Evolutionary conservation across 2,888 invertebrate species (phyloP).

Genomic region (Tryphoninae sp.): DNA sequence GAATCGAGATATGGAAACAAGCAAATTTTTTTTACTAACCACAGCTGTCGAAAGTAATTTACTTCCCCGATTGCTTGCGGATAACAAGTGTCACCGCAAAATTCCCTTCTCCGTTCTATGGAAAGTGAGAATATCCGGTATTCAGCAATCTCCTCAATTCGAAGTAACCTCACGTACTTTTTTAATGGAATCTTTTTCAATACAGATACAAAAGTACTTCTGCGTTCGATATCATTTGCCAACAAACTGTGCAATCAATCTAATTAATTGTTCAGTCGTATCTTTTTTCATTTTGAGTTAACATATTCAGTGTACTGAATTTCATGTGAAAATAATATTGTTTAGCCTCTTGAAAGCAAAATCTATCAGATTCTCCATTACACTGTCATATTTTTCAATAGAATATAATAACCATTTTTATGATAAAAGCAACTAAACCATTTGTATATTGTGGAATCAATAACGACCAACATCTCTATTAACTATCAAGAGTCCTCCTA

Average conservation of each 20-base stretch:
- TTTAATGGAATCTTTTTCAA: slow-evolving; percentile 31
- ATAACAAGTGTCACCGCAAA: not conserved
- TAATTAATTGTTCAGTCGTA: not conserved
- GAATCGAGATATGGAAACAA: not conserved
- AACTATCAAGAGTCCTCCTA: not conserved
- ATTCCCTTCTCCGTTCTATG: not conserved
- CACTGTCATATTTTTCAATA: too few relatives aligned
- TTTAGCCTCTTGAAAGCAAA: too few relatives aligned
- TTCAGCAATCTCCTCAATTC: slow-evolving; percentile 40
- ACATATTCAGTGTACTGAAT: too few relatives aligned
- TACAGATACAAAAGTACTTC: slow-evolving; percentile 1
- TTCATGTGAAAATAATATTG: too few relatives aligned
- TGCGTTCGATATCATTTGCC: not conserved
- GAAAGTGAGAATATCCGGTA: slow-evolving; percentile 41
- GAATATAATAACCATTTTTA: too few relatives aligned
- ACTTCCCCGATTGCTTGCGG: not conserved
- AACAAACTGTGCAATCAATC: not conserved
- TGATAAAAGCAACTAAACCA: too few relatives aligned
- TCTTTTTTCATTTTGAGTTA: not conserved
- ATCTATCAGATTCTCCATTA: too few relatives aligned
- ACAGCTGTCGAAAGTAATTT: slow-evolving; percentile 8
- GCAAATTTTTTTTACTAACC: slow-evolving; percentile 8
- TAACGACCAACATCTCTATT: too few relatives aligned
- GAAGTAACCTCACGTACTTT: slow-evolving; percentile 11
- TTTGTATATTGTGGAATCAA: too few relatives aligned